Percentiles rank a stretch among this genome's conserved stretches.
These are phyloP conservation scores for Cantharis nigra DNA, from an alignment of 2,888 invertebrate genomes.

Conservation along the genomic window DNA sequence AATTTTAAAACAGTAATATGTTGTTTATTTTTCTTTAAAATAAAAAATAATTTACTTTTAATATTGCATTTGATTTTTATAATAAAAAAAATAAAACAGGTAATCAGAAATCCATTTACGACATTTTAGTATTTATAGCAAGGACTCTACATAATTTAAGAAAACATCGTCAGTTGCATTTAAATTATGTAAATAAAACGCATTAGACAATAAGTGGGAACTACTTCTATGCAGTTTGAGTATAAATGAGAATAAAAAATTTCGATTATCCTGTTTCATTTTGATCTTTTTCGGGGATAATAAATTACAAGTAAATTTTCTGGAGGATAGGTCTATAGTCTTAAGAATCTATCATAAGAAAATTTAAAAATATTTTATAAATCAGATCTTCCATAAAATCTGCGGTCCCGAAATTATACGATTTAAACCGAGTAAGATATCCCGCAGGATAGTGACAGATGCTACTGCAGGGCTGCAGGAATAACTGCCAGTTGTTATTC, in stretches of 20 bases:
- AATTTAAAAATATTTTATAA: slow-evolving; percentile 18
- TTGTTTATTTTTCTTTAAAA: not conserved
- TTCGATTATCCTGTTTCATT: not conserved
- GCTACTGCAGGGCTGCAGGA: slow-evolving; percentile 32
- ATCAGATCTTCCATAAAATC: slow-evolving; percentile 24
- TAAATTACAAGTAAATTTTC: not conserved
- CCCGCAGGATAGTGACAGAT: slow-evolving; percentile 32
- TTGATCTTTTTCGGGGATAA: not conserved
- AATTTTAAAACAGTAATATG: not conserved
- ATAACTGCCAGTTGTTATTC: slow-evolving; percentile 26
- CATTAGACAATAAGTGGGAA: not conserved
- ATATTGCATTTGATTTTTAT: not conserved
- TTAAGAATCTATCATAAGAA: not conserved
- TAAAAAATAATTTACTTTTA: not conserved
- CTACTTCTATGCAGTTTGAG: not conserved
- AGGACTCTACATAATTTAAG: not conserved
- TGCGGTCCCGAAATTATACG: slow-evolving; percentile 20
- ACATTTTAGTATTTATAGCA: not conserved
- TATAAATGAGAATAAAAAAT: not conserved
- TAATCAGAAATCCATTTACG: not conserved
- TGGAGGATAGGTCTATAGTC: not conserved
- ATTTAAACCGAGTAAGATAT: slow-evolving; percentile 19
- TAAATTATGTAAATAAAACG: not conserved
- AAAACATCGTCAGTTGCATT: no score
- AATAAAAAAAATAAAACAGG: not conserved